Evolutionary conservation across 2,797 vertebrate species (phyloP), one percentile per base, ranked within the genome.

Genomic region (Glyptemys insculpta): DNA sequence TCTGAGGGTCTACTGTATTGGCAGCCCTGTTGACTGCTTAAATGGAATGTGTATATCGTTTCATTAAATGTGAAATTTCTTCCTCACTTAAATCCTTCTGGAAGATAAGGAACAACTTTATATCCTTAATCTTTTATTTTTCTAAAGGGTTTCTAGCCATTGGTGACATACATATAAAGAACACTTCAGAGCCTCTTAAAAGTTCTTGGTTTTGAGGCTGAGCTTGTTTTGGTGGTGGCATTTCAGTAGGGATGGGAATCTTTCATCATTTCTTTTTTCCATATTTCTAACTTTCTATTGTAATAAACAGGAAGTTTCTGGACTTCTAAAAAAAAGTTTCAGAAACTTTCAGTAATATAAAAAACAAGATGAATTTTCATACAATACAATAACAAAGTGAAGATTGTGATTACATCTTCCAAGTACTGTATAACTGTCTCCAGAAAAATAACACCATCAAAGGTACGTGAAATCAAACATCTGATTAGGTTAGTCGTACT

Each of bases 191-290:
- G 91, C 92, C 91, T 54, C 72, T 34, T 94, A 8, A 1, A 6
- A 37, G 89, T 92, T 96, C 41, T 86, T 93, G 57, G 31, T 88
- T 72, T 86, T 65, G 47, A 83, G 93, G 37, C 62, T 65, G 34
- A n/a, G 62, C 34, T 44, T 57, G 56, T 27, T 57, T 57, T 44
- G 72, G 79, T n/a, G 50, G 62, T 87, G 80, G 86, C 80, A 89
- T 94, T 93, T 85, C 79, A 95, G 82, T 82, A 82, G 53, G 65
- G 91, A 94, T 92, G 92, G 85, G 56, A 94, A 88, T 25, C 3
- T 85, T 92, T 29, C 89, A 83, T 94, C 88, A 83, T 80, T 91
- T 96, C 34, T 57, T 68, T 68, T 68, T 95, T 95, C 93, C 88
- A 57, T 14, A 4, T 41, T 88, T 94, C 57, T 34, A 96, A 95